Conservation (phyloP, 2,113 vertebrate genomes). For the Anolis carolinensis region DNA sequence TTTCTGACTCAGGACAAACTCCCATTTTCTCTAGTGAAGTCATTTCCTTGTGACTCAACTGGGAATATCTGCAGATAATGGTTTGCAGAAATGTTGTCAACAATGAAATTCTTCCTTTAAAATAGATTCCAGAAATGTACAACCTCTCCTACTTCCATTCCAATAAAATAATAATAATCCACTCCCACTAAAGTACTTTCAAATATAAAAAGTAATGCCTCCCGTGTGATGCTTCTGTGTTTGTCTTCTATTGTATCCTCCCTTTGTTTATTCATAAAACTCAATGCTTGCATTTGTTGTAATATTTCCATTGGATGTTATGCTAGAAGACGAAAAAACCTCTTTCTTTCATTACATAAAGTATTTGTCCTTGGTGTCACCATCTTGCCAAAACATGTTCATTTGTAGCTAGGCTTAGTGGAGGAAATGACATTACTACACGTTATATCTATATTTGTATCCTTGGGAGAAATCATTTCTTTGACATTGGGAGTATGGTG, state of each 20-base stretch:
- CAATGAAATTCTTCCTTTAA: slow-evolving; percentile 15
- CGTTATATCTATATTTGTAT: too few relatives aligned
- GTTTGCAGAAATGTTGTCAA: slow-evolving; percentile 19
- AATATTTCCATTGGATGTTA: background rate
- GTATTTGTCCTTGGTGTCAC: background rate
- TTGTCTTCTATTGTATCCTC: background rate
- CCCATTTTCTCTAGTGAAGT: slow-evolving; percentile 29
- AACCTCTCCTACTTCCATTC: background rate
- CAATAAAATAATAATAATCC: background rate
- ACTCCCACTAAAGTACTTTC: background rate
- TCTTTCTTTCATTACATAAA: background rate
- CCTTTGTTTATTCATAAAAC: background rate
- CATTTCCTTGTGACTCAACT: slow-evolving; percentile 36
- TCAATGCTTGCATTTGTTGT: background rate
- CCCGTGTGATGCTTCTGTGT: background rate
- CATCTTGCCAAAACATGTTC: background rate
- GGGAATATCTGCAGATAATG: slow-evolving; percentile 25
- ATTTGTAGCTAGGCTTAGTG: background rate
- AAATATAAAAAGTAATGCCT: background rate
- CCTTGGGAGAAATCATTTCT: too few relatives aligned
- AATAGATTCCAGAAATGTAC: slow-evolving; percentile 6
- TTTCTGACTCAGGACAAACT: slow-evolving; percentile 31
- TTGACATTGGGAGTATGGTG: too few relatives aligned
- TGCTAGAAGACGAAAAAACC: background rate
- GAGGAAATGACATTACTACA: background rate